Base-by-base conservation (phyloP, 2,888 invertebrate species). In the Leistus spinibarbis region DNA sequence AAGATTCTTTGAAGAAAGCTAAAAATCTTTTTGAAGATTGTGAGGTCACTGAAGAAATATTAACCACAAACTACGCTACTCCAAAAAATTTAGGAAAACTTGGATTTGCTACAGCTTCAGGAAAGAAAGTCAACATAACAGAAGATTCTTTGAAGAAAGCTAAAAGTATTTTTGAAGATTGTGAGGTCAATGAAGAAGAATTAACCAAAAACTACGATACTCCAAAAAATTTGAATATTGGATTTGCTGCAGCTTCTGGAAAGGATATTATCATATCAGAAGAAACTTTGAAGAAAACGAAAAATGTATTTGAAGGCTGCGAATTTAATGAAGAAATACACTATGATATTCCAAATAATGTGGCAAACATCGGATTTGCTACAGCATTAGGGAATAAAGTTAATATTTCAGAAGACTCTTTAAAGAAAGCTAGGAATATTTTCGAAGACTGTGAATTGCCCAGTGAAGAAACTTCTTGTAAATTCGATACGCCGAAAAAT, bases 361-460 rank as follows among this genome's bases (percentile, higher is more conserved):
- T 22, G 7, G 7, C 1, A 13, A 40, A 40, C n/a, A n/a, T 24
- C n/a, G 64, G 64, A n/a, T 84, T 84, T 77, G 80, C 82, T 78
- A 83, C 84, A 5, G 85, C 83, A 19, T 83, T 81, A 78, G 86
- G 87, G 63, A 86, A 85, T 79, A 75, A 79, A 7, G 83, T 87
- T 20, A 74, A 77, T n/a, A 81, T 86, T 76, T 85, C 86, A 2
- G 81, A 84, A 80, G 80, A 84, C 76, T 81, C 84, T 16, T 77
- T 87, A 54, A 80, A 79, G 10, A 84, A 81, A 78, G 84, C 83
- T 40, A 84, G 78, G 76, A 79, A 80, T n/a, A 76, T 85, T 3
- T 84, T 85, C 68, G 77, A 81, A 68, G 80, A 82, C 75, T 76
- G 81, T 1, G 77, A 77, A 9, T 16, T 24, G 10, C 17, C 20